Percentiles rank a stretch among this genome's conserved stretches.
Conservation (phyloP, 2,888 invertebrate species). For the Piscicola geometra region DNA sequence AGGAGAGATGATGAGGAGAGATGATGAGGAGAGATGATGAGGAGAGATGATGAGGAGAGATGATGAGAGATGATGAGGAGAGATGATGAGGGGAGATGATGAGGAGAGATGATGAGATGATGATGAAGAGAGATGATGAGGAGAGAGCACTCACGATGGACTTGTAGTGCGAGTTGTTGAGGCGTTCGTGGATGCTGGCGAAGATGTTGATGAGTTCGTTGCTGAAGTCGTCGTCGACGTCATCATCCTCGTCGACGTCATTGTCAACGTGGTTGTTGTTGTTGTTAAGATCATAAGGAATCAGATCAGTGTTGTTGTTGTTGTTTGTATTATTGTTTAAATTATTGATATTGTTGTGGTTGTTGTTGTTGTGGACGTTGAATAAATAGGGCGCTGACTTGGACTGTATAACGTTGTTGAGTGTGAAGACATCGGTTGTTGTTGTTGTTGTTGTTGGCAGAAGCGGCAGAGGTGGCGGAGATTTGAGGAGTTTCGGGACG, state of each 20-base stretch:
- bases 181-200: constrained; percentile 16
- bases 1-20: too few species aligned
- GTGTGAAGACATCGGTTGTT: not conserved
- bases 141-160: constrained; percentile 14
- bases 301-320: not conserved
- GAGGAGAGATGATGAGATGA: too few species aligned
- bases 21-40: too few species aligned
- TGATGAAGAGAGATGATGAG: too few species aligned
- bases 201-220: constrained; percentile 14
- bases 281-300: not conserved
- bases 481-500: too few species aligned
- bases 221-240: constrained; percentile 14
- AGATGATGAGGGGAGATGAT: too few species aligned
- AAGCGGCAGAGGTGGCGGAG: too few species aligned
- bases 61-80: too few species aligned
- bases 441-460: too few species aligned
- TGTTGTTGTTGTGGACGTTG: constrained; percentile 1
- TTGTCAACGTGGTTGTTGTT: not conserved
- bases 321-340: not conserved
- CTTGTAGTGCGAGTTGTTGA: constrained; percentile 12
- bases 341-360: not conserved
- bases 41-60: too few species aligned
- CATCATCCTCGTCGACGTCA: not conserved
- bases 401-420: not conserved
- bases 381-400: not conserved